A percentile compares a stretch with the other conserved stretches of the same genome.
These are phyloP conservation scores for Rynchops niger DNA, from an alignment of 2,113 vertebrate species.

Conservation along the genomic window DNA sequence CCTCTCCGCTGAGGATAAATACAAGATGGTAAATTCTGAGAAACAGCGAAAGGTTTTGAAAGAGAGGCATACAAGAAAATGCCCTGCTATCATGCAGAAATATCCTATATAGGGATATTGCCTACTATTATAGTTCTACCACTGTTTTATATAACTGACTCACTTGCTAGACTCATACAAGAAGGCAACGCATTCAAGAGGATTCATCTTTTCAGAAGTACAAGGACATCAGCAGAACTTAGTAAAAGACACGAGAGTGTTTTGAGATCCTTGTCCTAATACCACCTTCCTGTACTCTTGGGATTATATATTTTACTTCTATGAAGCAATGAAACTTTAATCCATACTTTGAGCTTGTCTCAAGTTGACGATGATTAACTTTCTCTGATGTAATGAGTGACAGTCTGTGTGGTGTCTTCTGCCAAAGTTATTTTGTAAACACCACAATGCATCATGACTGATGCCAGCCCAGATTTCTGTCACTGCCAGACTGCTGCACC, in stretches of 20 bases:
- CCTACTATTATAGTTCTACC: not conserved
- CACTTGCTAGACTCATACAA: not conserved
- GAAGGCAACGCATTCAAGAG: not conserved
- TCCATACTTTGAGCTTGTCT: not conserved
- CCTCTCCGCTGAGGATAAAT: not conserved
- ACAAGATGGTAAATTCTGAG: not conserved
- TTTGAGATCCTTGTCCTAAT: not conserved
- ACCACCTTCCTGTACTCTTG: not conserved
- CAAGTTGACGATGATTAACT: not conserved
- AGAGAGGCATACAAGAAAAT: not conserved
- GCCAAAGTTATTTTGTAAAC: not conserved
- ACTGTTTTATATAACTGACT: not conserved
- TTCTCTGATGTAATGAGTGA: not conserved
- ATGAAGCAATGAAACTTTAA: not conserved
- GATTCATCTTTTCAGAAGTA: not conserved
- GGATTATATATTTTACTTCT: not conserved
- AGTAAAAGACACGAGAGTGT: not conserved
- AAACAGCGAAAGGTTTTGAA: not conserved
- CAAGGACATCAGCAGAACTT: not conserved
- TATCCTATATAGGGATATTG: not conserved
- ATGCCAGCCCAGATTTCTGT: not conserved
- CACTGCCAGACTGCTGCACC: not conserved
- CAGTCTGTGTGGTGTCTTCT: not conserved
- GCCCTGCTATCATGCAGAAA: not conserved
- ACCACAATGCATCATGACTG: fast-evolving